Base-by-base conservation (phyloP, 2,888 invertebrate genomes). In the Amphiduros pacificus region DNA sequence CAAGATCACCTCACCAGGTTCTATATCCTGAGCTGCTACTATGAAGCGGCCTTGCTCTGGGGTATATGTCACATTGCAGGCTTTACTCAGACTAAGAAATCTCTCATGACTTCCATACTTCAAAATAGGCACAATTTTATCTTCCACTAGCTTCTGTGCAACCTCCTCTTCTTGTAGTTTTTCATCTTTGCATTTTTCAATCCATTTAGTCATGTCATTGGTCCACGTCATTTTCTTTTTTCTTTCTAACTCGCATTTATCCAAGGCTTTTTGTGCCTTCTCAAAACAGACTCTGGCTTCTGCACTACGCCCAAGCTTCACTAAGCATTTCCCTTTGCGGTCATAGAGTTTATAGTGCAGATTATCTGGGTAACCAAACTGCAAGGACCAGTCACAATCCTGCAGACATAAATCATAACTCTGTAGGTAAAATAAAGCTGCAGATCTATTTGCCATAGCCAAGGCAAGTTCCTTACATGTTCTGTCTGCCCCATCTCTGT, bases 1-100 rank as follows among this genome's bases (percentile, higher is more conserved):
- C 1, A 88, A 88, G 40, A 95, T 78, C 5, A 93, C 83, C 78
- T 93, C 92, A 0, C 91, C 92, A 22, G 77, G 72, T n/a, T 72
- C 63, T 6, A 82, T 74, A 56, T 80, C 74, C 32, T 70, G 64
- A n/a, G 63, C 64, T 17, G 81, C 78, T 51, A 72, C 70, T 22
- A 78, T 55, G 14, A 75, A 76, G 29, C 79, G 61, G 1, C 81
- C 81, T 50, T 67, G 69, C 11, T 67, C 71, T 22, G 66, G 64
- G n/a, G 70, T 67, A 50, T 71, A 67, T 6, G 60, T 65, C 22
- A 80, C 63, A 22, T 66, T 67, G 32, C 76, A 61, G n/a, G 24
- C 40, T 20, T 31, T 40, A 1, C 51, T 22, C 29, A 61, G 28
- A 17, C 51, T 51, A 14, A 44, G 14, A 40, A 40, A 57, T 24